Evolutionary conservation across 2,113 vertebrate species (phyloP), one percentile per base, ranked within the genome.

Genomic region (Neofelis nebulosa): DNA sequence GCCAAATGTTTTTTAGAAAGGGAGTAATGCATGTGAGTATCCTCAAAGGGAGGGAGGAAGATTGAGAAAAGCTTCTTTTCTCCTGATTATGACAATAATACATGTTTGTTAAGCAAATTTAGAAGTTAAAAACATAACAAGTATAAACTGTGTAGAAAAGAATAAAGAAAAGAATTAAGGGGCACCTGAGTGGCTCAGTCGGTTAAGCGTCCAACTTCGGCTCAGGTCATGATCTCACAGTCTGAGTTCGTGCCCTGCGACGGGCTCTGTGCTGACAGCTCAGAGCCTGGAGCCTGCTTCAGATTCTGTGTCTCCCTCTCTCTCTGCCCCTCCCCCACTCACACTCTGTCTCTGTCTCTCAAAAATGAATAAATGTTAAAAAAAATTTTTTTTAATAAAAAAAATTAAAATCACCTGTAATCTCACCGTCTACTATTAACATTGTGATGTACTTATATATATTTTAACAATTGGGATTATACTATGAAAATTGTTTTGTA

Each of bases 361-460:
- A 61, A 61, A 61, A 61, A 61, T 61, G 21, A 61, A 61, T 61
- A 25, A 57, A 61, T 61, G 57, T 61, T 61, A 23, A 61, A 61
- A 61, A 61, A 61, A 61, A 61, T 0, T 61, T 50, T 50, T 50
- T 50, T 61, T 23, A 23, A 61, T 23, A 57, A 57, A 61, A 61
- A 92, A 25, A 87, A 79, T 94, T 82, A 79, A 97, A 84, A 88
- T 94, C 29, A 89, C 13, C 85, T 97, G 0, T 91, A 79, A 90
- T 76, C 65, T 92, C 29, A 73, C 11, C 41, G 61, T 69, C 29
- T 73, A 71, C 57, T 90, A 5, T 57, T 73, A 80, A 52, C 23
- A 61, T 73, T 93, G 94, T 88, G 38, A 82, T 65, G 9, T 80
- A 84, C 3, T 36, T 91, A 36, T 16, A 79, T 86, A 27, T 79